Conservation (phyloP, 30 jellyfish, hydroid and myxozoan species). For the Chrysaora quinquecirrha region DNA sequence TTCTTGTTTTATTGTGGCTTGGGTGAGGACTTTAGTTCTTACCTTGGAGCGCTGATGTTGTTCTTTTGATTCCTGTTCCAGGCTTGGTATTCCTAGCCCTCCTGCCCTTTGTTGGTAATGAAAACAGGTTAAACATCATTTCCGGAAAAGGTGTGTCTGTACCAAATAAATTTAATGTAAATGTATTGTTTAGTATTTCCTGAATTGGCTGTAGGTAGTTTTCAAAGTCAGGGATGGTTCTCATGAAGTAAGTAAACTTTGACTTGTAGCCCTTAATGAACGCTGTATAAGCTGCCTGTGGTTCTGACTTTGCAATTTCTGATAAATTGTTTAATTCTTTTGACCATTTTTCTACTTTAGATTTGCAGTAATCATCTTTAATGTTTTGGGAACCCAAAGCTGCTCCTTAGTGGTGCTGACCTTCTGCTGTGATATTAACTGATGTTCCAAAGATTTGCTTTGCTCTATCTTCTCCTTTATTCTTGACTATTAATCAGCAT, state of each 20-base stretch:
- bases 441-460: neutral
- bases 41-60: neutral
- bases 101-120: neutral
- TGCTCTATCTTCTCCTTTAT: neutral
- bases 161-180: neutral
- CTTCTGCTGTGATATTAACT: slow-evolving; percentile 15
- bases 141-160: neutral
- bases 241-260: slow-evolving; percentile 24
- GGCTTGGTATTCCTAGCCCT: too few species aligned
- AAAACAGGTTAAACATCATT: neutral
- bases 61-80: neutral
- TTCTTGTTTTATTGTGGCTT: neutral
- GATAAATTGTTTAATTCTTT: neutral
- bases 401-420: slow-evolving; percentile 19
- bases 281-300: slow-evolving; percentile 34
- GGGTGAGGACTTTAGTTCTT: neutral
- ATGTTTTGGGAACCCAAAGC: neutral
- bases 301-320: slow-evolving; percentile 10
- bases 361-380: neutral
- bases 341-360: too few species aligned
- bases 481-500: neutral
- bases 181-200: neutral
- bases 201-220: slow-evolving; percentile 2
- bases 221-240: slow-evolving; percentile 10
- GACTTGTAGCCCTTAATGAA: slow-evolving; percentile 26